Evolutionary conservation across 2,797 vertebrate species (phyloP).

Genomic region (Amphiprion clarkii): DNA sequence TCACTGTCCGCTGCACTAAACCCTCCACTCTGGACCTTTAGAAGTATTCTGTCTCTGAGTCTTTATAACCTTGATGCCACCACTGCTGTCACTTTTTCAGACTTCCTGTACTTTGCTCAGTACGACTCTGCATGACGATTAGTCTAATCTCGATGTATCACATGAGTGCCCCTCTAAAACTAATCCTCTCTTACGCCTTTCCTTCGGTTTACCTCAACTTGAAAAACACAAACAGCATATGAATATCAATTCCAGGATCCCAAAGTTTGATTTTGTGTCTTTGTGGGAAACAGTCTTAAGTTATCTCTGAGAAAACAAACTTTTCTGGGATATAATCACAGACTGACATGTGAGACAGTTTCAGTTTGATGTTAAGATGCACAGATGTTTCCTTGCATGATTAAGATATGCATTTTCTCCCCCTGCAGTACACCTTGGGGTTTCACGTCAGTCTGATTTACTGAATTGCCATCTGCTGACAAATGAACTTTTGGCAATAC

Average conservation of each 20-base stretch:
- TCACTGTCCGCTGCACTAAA: too few relatives aligned
- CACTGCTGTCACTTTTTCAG: neutral
- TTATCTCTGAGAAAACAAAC: neutral
- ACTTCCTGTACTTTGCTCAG: neutral
- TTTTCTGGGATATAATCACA: neutral
- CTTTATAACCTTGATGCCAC: neutral
- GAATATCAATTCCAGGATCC: neutral
- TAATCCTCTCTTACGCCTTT: neutral
- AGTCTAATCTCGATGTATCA: neutral
- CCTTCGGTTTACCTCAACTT: neutral
- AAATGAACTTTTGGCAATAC: slow-evolving; percentile 13
- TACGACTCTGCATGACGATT: neutral
- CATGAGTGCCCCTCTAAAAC: neutral
- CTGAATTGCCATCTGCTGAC: slow-evolving; percentile 37
- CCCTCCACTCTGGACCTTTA: too few relatives aligned
- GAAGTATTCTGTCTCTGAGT: too few relatives aligned
- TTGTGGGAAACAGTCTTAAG: neutral
- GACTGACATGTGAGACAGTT: neutral
- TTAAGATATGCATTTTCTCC: neutral
- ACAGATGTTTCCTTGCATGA: slow-evolving; percentile 26
- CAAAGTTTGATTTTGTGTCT: neutral
- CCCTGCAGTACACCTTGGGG: neutral
- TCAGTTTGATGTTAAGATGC: slow-evolving; percentile 8
- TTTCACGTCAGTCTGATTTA: slow-evolving; percentile 12
- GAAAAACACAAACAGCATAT: neutral